These are phyloP conservation scores for Melipona beecheii DNA, from an alignment of 2,888 invertebrate genomes.

Conservation along the genomic window DNA sequence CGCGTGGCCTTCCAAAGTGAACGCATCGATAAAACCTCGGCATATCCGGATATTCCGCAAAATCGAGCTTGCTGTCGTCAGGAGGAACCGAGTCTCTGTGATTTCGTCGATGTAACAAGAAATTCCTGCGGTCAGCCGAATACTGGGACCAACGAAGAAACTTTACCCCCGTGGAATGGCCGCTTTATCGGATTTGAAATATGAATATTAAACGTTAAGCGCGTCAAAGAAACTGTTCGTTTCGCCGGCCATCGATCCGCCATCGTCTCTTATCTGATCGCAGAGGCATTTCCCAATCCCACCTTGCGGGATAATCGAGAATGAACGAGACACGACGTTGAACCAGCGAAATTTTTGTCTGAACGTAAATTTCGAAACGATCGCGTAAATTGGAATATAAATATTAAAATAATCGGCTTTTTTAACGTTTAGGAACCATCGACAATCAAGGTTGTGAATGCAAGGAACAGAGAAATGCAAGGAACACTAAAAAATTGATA, in stretches of 20 bases:
- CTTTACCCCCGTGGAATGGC: conserved; percentile 30
- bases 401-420: too few relatives aligned
- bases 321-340: neutral
- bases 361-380: neutral
- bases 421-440: too few relatives aligned
- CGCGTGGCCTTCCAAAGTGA: conserved; percentile 12
- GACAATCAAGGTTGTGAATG: too few relatives aligned
- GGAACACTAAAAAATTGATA: too few relatives aligned
- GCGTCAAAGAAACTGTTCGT: conserved; percentile 33
- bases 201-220: conserved; percentile 52
- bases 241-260: neutral
- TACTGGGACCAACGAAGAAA: conserved; percentile 50
- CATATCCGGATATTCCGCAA: conserved; percentile 50
- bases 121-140: conserved; percentile 60
- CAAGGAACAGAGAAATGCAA: too few relatives aligned
- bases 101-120: conserved; percentile 55
- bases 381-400: too few relatives aligned
- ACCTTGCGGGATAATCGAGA: neutral
- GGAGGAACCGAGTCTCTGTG: conserved; percentile 7
- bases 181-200: conserved; percentile 31
- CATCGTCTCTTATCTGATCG: neutral
- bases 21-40: conserved; percentile 50
- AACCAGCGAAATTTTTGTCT: neutral
- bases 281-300: neutral
- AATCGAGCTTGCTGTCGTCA: conserved; percentile 47